Evolutionary conservation across 2,113 vertebrate genomes (phyloP), one percentile per base, ranked within the genome.

Genomic region (Dinomys branickii): DNA sequence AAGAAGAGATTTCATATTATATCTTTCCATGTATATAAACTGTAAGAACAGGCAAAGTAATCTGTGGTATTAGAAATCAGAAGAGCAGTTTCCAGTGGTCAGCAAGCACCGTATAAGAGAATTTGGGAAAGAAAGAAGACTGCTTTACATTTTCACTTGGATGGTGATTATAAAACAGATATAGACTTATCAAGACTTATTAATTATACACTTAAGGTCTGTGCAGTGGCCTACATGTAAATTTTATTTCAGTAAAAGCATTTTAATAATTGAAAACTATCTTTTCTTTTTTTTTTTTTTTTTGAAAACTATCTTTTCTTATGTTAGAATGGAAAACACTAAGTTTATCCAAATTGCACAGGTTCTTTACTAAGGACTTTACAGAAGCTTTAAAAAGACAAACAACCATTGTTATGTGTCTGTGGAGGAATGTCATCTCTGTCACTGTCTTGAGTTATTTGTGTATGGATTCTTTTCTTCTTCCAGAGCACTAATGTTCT

Each of bases 401-500:
- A 94, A 75, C 16, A 93, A 7, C 16, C 44, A 80, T 59, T 91
- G 20, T 85, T 65, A 61, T 38, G 30, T 59, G 28, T 77, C 12
- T 35, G 4, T 92, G 56, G 89, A 85, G 30, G 47, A 89, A 78
- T 35, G 35, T 9, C 33, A 16, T 50, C 83, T 65, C 87, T 52
- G 61, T 83, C 65, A 91, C n/a, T 90, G 50, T 24, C n/a, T 54
- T 65, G 59, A 91, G 24, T 65, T 94, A 78, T 93, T 67, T 96
- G 44, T 83, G 65, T 69, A 13, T 7, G 26, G 17, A 44, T 38
- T 85, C 47, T 47, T 90, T 90, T 80, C 47, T 90, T 94, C 50
- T 83, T 83, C 28, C 71, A 47, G 71, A 83, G 80, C 56, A 85
- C 67, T 75, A 69, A 58, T 28, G 73, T 69, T 93, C 86, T 87